Evolutionary conservation across 2,797 vertebrate genomes (phyloP), one percentile per base, ranked within the genome.

Genomic region (Sebastes itinus): DNA sequence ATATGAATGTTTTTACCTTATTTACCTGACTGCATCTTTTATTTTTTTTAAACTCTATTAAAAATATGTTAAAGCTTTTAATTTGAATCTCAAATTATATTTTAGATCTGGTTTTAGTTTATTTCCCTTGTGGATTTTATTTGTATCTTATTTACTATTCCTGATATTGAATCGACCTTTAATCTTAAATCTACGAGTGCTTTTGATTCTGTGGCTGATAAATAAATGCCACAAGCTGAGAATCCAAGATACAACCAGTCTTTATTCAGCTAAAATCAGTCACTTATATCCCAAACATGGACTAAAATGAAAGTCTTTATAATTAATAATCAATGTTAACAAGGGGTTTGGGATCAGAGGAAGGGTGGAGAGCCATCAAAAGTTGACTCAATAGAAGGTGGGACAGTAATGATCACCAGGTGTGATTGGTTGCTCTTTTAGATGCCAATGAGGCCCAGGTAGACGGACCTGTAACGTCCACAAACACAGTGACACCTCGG

Each of bases 401-500:
- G 61, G 81, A 16, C 75, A 35, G 55, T 27, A 4, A 23, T 32
- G 64, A 71, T 64, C 76, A 62, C 61, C n/a, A 55, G 61, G 69
- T 82, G 54, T 70, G 71, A 73, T 20, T 20, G 72, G 35, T 16
- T 2, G 14, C 12, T 18, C 33, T 76, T 82, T 77, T 25, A 74
- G 23, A 73, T 46, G 67, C 52, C 55, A 80, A 18, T 54, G 76
- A 78, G 14, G 76, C 14, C 12, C 68, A 58, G 82, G 68, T 78
- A 42, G 75, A 60, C 23, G 5, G 20, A 84, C 88, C 77, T 72
- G 85, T 75, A 80, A 58, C 5, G 14, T 75, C 80, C 75, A 84
- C 80, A 86, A 78, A 83, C 84, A 67, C 61, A 75, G 54, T 30
- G 52, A 84, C 87, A 75, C 81, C 75, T 68, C 18, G 61, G 67